A percentile compares a stretch with the other conserved stretches of the same genome.
These are phyloP conservation scores for Phocoena phocoena DNA, from an alignment of 2,113 vertebrate species.

Conservation along the genomic window DNA sequence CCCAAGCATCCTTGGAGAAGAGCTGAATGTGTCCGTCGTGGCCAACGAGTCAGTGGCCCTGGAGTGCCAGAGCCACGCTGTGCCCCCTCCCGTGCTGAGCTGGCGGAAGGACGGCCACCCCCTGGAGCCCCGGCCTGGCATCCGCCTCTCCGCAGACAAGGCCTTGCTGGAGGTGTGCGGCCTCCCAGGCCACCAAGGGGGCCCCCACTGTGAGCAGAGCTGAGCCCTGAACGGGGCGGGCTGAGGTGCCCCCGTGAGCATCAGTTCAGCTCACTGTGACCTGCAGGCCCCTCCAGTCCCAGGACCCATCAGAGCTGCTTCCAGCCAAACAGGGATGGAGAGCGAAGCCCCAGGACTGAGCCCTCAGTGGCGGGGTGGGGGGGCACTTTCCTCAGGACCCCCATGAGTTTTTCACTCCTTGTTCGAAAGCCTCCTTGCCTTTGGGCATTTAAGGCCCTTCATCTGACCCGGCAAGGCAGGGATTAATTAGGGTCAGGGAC, in stretches of 20 bases:
- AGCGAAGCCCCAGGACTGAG: neutral
- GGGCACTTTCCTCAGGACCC: neutral
- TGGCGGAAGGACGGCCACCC: slow-evolving; percentile 82
- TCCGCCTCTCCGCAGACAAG: slow-evolving; percentile 83
- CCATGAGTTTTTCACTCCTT: accelerated
- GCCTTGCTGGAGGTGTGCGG: slow-evolving; percentile 85
- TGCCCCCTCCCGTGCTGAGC: neutral
- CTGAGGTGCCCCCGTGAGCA: neutral
- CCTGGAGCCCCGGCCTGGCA: slow-evolving; percentile 63
- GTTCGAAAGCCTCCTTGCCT: neutral
- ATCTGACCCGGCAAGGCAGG: neutral
- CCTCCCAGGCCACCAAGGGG: accelerated
- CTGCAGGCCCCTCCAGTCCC: neutral
- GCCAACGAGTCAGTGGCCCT: slow-evolving; percentile 61
- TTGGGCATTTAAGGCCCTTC: neutral
- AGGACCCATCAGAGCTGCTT: neutral
- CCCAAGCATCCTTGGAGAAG: slow-evolving; percentile 60
- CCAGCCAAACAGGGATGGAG: neutral
- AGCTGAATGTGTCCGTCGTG: slow-evolving; percentile 73
- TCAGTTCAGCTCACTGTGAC: neutral
- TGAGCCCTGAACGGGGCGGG: neutral
- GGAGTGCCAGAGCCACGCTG: slow-evolving; percentile 59
- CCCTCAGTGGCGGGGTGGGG: neutral
- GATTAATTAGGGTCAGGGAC: neutral
- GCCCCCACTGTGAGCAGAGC: accelerated